phyloP scores from a whole-genome alignment of 2,797 vertebrate species.

The Gouania willdenowi region DNA sequence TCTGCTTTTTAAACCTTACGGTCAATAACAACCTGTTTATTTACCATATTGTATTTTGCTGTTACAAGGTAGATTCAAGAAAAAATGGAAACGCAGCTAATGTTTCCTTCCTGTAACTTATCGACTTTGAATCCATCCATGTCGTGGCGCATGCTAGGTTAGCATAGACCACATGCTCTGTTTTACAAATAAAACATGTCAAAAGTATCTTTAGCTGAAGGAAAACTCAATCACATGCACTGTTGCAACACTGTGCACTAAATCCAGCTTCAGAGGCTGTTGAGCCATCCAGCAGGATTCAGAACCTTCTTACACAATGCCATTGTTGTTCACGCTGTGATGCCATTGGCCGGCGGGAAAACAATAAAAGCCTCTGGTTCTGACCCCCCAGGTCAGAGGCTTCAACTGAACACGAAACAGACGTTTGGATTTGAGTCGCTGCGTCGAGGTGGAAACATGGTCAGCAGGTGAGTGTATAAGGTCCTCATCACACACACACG shows the following conservation, averaged over 20 bases:
- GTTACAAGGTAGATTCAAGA: too few species aligned
- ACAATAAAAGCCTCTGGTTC: conserved; percentile 67
- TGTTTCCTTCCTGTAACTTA: too few species aligned
- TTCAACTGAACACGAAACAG: too few species aligned
- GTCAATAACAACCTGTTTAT: too few species aligned
- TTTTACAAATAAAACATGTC: conserved; percentile 13
- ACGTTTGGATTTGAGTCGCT: conserved; percentile 22
- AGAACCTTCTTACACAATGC: conserved; percentile 69
- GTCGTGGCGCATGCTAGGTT: too few species aligned
- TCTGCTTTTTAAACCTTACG: too few species aligned
- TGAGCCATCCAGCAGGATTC: conserved; percentile 48
- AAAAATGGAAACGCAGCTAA: too few species aligned
- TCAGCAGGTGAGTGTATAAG: conserved; percentile 72
- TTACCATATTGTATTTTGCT: too few species aligned
- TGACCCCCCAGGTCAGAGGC: conserved; percentile 15
- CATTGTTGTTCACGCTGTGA: conserved; percentile 65
- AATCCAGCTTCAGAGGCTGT: conserved; percentile 62
- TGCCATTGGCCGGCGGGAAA: conserved; percentile 58
- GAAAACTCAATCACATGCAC: conserved; percentile 33
- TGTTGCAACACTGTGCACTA: conserved; percentile 49
- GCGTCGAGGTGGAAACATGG: conserved; percentile 64
- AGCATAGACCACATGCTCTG: too few species aligned
- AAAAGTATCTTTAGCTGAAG: conserved; percentile 6
- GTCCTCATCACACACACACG: too few species aligned
- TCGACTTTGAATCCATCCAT: too few species aligned